Percentiles rank a stretch among this genome's conserved stretches.
Conservation (phyloP, 2,797 vertebrate species). For the Coracias cyanogaster region DNA sequence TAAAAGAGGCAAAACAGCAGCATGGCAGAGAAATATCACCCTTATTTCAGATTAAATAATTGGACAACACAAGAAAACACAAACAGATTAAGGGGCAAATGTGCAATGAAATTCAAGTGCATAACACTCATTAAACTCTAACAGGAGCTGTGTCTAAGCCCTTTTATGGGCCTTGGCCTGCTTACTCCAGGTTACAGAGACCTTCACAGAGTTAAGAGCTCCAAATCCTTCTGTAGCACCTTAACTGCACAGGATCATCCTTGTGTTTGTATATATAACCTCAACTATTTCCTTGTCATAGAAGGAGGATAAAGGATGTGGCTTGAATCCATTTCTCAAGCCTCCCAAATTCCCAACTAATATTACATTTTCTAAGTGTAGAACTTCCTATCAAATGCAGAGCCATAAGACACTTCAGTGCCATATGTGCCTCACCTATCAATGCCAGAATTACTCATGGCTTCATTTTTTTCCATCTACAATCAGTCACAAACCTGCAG, state of each 20-base stretch:
- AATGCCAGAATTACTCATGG: neutral
- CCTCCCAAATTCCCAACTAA: neutral
- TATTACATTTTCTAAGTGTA: rapidly evolving
- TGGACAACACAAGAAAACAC: neutral
- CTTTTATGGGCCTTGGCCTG: neutral
- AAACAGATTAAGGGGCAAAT: neutral
- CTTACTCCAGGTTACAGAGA: neutral
- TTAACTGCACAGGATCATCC: neutral
- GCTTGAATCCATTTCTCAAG: neutral
- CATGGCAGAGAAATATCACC: neutral
- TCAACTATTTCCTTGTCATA: neutral
- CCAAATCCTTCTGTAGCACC: neutral
- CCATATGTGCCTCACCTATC: neutral
- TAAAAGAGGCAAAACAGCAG: neutral
- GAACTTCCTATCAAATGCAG: neutral
- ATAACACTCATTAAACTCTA: neutral
- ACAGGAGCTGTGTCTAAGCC: neutral
- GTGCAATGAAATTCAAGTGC: neutral
- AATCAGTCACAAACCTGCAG: neutral
- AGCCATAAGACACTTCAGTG: neutral
- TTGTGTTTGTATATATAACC: neutral
- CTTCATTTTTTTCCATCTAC: neutral
- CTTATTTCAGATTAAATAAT: neutral
- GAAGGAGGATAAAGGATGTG: neutral
- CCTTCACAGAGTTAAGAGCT: neutral